A percentile compares a stretch with the other conserved stretches of the same genome.
Evolutionary conservation across 2,113 vertebrate genomes (phyloP).

Genomic region (Carassius gibelio): DNA sequence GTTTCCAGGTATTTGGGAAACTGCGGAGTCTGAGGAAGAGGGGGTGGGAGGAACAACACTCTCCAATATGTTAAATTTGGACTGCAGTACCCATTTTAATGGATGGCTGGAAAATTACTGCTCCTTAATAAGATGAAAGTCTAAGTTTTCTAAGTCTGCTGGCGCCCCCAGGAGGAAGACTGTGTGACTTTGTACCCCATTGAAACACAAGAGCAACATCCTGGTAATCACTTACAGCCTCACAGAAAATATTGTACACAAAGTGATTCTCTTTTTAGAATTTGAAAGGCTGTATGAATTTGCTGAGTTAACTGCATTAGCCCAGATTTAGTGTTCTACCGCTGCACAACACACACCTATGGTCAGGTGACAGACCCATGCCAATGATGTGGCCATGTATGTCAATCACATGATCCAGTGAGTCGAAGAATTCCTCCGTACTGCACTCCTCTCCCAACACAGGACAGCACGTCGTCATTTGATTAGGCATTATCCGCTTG

Average conservation of each 20-base stretch:
- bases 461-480: conserved; percentile 91
- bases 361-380: conserved; percentile 97
- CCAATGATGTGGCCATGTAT: conserved; percentile 95
- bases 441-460: conserved; percentile 90
- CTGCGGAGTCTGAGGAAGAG: no score
- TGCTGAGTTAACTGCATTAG: neutral
- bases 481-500: conserved; percentile 91
- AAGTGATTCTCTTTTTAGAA: neutral
- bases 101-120: neutral
- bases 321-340: neutral
- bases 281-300: neutral
- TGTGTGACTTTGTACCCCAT: neutral
- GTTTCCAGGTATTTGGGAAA: neutral
- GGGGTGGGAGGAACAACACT: neutral
- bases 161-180: neutral
- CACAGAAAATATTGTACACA: neutral
- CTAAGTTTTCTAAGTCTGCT: neutral
- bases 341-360: conserved; percentile 78
- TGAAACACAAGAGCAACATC: neutral
- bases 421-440: conserved; percentile 91
- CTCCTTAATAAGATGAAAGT: neutral
- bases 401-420: conserved; percentile 93
- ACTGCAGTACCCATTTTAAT: neutral
- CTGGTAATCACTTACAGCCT: neutral
- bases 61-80: no score